These are phyloP conservation scores for Trichopoda pennipes DNA, from an alignment of 2,888 invertebrate species.

Conservation along the genomic window DNA sequence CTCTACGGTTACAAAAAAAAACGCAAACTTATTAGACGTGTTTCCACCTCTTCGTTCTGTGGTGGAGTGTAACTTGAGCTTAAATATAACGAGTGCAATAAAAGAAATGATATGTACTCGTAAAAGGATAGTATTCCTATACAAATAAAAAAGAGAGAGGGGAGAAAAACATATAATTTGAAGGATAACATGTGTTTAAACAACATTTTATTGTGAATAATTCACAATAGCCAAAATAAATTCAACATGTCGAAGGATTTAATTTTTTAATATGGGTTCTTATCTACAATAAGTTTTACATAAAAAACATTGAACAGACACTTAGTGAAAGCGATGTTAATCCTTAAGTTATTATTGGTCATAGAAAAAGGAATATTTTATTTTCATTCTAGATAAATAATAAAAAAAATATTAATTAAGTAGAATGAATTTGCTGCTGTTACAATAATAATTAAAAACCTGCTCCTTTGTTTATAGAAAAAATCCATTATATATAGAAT, in stretches of 20 bases:
- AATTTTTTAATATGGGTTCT: background rate
- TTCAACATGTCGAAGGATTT: too few relatives aligned
- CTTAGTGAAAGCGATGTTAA: too few relatives aligned
- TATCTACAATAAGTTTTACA: background rate
- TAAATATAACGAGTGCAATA: constrained; percentile 66
- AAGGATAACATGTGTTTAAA: constrained; percentile 52
- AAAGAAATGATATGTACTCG: constrained; percentile 43
- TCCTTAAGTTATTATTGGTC: too few relatives aligned
- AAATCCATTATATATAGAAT: too few relatives aligned
- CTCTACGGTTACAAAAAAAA: constrained; percentile 66
- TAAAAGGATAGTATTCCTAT: constrained; percentile 57
- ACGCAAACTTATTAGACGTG: constrained; percentile 67
- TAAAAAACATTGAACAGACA: background rate
- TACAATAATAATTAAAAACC: too few relatives aligned
- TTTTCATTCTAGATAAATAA: too few relatives aligned
- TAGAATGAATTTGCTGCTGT: too few relatives aligned
- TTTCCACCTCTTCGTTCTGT: constrained; percentile 71
- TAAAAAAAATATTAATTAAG: too few relatives aligned
- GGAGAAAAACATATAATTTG: background rate
- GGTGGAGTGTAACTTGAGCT: constrained; percentile 70
- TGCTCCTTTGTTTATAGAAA: too few relatives aligned
- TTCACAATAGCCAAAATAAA: background rate
- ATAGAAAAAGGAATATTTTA: too few relatives aligned
- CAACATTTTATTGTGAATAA: constrained; percentile 43
- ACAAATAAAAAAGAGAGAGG: constrained; percentile 12